Conservation (phyloP, 2,797 vertebrate genomes). For the Hephaestus fuliginosus region DNA sequence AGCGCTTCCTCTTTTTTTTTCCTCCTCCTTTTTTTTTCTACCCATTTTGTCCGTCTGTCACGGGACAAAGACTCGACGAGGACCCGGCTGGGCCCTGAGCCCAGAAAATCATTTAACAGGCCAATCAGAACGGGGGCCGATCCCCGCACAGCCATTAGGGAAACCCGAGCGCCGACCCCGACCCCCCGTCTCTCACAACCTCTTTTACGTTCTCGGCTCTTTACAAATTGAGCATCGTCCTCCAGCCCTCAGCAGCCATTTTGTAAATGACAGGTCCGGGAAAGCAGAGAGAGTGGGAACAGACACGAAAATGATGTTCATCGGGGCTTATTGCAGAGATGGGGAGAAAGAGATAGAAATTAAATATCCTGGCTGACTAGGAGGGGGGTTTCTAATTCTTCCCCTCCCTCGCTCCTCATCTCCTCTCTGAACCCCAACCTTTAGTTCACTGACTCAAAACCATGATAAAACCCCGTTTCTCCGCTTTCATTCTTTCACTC, state of each 20-base stretch:
- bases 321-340: constrained; percentile 56
- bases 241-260: constrained; percentile 71
- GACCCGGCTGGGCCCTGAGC: constrained; percentile 71
- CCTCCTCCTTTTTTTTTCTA: constrained; percentile 11
- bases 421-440: constrained; percentile 66
- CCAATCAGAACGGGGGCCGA: constrained; percentile 69
- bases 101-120: constrained; percentile 80
- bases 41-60: constrained; percentile 72
- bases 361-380: constrained; percentile 61
- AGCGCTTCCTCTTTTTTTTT: constrained; percentile 42
- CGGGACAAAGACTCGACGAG: constrained; percentile 65
- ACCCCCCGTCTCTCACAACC: constrained; percentile 69
- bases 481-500: constrained; percentile 69
- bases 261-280: constrained; percentile 64
- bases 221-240: constrained; percentile 82
- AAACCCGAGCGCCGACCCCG: constrained; percentile 66
- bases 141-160: constrained; percentile 77
- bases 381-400: constrained; percentile 39
- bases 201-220: constrained; percentile 66
- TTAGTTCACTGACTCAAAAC: constrained; percentile 75
- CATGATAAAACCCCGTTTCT: constrained; percentile 76
- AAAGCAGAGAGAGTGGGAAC: constrained; percentile 72
- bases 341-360: constrained; percentile 66
- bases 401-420: constrained; percentile 7
- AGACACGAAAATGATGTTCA: constrained; percentile 76